Evolutionary conservation across 2,888 invertebrate genomes (phyloP).

Genomic region (Blera fallax): DNA sequence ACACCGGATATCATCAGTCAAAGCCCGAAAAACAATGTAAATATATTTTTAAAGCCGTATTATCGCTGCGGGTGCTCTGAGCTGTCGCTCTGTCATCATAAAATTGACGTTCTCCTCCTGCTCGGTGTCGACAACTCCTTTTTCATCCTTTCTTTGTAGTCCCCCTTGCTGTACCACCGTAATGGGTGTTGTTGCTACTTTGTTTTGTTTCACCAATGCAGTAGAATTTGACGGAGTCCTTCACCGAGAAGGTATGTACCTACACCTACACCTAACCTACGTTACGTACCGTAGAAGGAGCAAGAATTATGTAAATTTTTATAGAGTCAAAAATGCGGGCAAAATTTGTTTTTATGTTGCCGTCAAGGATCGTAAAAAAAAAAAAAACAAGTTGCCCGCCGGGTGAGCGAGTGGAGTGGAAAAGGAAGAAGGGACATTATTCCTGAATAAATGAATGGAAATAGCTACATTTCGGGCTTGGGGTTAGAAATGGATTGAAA

Average conservation of each 20-base stretch:
- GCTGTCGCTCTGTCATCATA: constrained; percentile 50
- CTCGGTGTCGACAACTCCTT: not conserved
- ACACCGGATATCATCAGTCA: constrained; percentile 67
- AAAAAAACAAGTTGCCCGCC: constrained; percentile 37
- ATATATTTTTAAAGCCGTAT: constrained; percentile 50
- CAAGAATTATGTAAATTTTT: constrained; percentile 64
- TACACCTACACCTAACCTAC: not conserved
- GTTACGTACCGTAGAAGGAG: not conserved
- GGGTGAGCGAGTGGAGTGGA: not conserved
- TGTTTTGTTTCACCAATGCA: not conserved
- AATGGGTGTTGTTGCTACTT: not conserved
- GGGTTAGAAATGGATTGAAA: constrained; percentile 39
- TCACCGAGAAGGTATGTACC: not conserved
- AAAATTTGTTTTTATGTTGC: constrained; percentile 62
- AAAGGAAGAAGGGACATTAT: constrained; percentile 36
- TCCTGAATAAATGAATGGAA: constrained; percentile 59
- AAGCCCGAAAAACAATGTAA: constrained; percentile 58
- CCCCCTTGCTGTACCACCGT: not conserved
- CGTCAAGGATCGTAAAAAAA: constrained; percentile 50
- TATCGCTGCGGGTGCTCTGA: constrained; percentile 44
- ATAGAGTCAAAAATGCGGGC: constrained; percentile 61
- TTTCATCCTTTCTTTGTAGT: not conserved
- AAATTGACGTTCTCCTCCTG: constrained; percentile 48
- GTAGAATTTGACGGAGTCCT: not conserved
- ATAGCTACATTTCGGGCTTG: constrained; percentile 24